phyloP scores from a whole-genome alignment of 2,797 vertebrate species.

The Heliangelus exortis region DNA sequence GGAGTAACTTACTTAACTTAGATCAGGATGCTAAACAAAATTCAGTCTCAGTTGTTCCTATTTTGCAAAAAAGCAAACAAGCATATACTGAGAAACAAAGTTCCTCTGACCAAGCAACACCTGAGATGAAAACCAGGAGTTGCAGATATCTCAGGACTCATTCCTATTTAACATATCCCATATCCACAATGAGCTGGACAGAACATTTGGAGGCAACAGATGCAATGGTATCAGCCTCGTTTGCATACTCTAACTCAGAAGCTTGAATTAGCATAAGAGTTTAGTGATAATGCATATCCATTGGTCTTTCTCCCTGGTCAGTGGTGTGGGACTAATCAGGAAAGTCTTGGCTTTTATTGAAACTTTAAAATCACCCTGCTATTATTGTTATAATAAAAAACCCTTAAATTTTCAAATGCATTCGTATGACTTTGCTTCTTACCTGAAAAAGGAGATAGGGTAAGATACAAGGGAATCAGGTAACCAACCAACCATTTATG shows the following conservation, averaged over 20 bases:
- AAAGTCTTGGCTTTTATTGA: background rate
- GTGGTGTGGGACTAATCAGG: background rate
- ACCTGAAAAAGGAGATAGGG: background rate
- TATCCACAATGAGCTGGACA: background rate
- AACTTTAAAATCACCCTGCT: background rate
- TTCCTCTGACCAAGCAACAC: background rate
- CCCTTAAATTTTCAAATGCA: background rate
- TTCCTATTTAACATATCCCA: background rate
- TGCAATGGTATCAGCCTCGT: background rate
- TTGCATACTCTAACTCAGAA: background rate
- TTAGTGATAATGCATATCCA: background rate
- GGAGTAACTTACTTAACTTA: no score
- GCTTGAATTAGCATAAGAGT: background rate
- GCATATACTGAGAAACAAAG: background rate
- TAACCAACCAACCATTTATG: background rate
- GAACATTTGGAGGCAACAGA: background rate
- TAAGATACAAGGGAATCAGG: background rate
- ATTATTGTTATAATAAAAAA: background rate
- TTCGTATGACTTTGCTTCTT: background rate
- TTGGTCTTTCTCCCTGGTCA: background rate
- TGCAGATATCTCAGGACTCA: accelerated
- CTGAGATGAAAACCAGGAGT: background rate
- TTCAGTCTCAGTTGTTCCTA: background rate
- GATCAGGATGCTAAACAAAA: background rate
- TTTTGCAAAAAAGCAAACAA: background rate